Evolutionary conservation across 2,888 invertebrate genomes (phyloP), one percentile per base, ranked within the genome.

Genomic region (Drosophila borealis): DNA sequence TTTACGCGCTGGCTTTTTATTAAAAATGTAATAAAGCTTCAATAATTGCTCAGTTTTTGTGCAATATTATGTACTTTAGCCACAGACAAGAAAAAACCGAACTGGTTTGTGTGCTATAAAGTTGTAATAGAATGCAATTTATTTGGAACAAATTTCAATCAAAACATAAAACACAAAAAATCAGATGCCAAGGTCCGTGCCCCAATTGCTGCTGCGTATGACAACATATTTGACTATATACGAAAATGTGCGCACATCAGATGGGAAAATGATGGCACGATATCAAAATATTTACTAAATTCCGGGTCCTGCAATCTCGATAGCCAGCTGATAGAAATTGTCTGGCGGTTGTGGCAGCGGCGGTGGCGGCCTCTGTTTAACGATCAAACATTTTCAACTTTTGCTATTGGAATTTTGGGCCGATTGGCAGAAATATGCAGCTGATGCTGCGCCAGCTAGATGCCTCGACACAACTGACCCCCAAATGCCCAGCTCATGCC

Each of bases 221-320:
- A 21, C 25, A 34, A 36, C 46, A 62, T 37, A 45, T 37, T 39
- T 5, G 6, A 13, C 13, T 17, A 37, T 34, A 17, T 4, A 10
- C 17, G 14, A 13, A 19, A 13, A 44, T 44, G 21, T 19, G n/a
- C 29, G 25, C 14, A 10, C 37, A 53, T 33, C n/a, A 21, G 36
- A 42, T 42, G 53, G 14, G 5, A 36, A 29, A 59, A 59, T 29
- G 8, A n/a, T 56, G 37, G 36, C 70, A 56, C 10, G 19, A 70
- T 71, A 71, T 60, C 71, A 56, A 66, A 75, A 66, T 60, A 66
- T 75, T 63, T 70, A 36, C n/a, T 21, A 36, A 56, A 62, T 61
- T 56, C 34, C 70, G 25, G 33, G 33, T 56, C 41, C 25, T 34
- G n/a, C 39, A 42, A 45, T 50, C 55, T 41, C 46, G 21, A 37